A percentile compares a stretch with the other conserved stretches of the same genome.
These are phyloP conservation scores for Agriopis aurantiaria DNA, from an alignment of 2,888 invertebrate species.

Conservation along the genomic window DNA sequence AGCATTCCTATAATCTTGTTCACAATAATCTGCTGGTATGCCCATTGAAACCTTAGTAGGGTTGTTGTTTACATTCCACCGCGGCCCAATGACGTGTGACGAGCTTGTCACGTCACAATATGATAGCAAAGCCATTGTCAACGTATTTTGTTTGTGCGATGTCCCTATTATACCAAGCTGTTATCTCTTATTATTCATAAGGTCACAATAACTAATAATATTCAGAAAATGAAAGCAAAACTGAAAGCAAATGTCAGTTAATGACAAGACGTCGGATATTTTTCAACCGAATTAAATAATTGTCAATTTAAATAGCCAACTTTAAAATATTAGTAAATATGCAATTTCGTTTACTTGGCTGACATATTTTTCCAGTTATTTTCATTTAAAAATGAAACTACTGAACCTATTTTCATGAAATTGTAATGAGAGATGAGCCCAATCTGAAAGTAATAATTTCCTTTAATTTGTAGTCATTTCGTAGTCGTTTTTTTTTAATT, in stretches of 20 bases:
- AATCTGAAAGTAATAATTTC: no score
- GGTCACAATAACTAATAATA: conserved; percentile 17
- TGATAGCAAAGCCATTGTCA: conserved; percentile 71
- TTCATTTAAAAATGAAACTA: no score
- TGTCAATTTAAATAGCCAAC: no score
- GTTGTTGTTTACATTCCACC: conserved; percentile 63
- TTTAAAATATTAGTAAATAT: no score
- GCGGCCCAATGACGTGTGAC: conserved; percentile 70
- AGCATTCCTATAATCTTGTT: conserved; percentile 19
- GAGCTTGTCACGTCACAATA: conserved; percentile 60
- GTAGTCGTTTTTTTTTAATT: no score
- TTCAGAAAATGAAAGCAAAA: conserved; percentile 1
- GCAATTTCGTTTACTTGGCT: no score
- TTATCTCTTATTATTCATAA: conserved; percentile 48
- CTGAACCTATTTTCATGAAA: no score
- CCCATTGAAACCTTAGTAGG: conserved; percentile 39
- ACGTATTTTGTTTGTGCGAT: conserved; percentile 59
- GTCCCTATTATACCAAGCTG: conserved; percentile 56
- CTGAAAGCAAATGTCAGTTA: no score
- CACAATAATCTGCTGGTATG: conserved; percentile 13
- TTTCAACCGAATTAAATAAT: background rate
- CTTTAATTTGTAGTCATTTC: no score
- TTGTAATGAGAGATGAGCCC: no score
- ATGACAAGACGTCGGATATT: background rate
- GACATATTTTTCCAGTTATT: no score